Evolutionary conservation across 2,113 vertebrate genomes (phyloP).

Genomic region (Deroptyus accipitrinus): DNA sequence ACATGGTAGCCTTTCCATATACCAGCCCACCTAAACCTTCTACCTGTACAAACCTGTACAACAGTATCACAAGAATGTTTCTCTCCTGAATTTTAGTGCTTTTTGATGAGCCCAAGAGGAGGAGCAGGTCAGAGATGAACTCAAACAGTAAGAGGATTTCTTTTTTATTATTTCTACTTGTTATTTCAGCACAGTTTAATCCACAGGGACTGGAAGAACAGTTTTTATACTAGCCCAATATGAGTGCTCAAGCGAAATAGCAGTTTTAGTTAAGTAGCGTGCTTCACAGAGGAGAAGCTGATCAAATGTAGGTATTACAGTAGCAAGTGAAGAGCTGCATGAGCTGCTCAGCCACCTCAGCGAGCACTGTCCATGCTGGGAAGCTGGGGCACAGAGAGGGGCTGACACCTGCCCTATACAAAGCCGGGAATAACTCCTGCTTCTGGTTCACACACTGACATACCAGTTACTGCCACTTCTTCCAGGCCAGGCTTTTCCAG

Average conservation of each 20-base stretch:
- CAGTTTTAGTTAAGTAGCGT: neutral
- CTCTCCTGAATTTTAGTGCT: neutral
- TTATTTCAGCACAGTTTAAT: neutral
- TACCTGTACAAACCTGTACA: neutral
- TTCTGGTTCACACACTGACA: rapidly evolving
- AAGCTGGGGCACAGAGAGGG: neutral
- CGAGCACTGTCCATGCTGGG: neutral
- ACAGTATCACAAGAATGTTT: neutral
- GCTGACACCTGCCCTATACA: neutral
- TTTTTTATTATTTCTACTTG: neutral
- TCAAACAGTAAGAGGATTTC: neutral
- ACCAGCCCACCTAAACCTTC: neutral
- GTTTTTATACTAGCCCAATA: neutral
- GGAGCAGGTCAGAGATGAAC: neutral
- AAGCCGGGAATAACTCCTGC: neutral
- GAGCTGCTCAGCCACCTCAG: neutral
- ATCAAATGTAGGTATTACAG: neutral
- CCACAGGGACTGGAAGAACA: neutral
- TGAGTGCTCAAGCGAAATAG: neutral
- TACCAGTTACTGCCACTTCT: neutral
- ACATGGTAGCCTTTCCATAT: neutral
- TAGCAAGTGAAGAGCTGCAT: neutral
- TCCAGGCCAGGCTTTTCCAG: neutral
- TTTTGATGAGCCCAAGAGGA: neutral
- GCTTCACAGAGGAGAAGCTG: neutral